Conservation (phyloP, 2,113 vertebrate genomes). For the Microcebus jonahi region DNA sequence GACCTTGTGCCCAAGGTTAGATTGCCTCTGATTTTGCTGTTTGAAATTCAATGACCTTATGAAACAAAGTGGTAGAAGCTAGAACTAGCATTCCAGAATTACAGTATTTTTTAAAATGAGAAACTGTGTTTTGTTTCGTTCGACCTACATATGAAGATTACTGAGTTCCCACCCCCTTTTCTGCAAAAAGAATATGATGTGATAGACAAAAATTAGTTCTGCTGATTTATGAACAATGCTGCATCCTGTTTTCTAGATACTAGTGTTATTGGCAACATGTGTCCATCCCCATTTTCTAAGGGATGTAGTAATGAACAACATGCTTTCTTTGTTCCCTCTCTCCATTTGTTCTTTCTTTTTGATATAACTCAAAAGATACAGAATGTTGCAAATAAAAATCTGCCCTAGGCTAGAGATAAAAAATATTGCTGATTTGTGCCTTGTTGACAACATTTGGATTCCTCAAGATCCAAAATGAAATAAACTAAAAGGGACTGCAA, state of each 20-base stretch:
- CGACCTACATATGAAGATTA: constrained; percentile 21
- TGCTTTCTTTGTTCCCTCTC: background rate
- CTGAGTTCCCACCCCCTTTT: constrained; percentile 25
- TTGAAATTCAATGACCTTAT: constrained; percentile 23
- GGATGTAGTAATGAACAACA: background rate
- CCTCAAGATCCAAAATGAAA: constrained; percentile 31
- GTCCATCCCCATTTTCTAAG: background rate
- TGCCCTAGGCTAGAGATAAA: background rate
- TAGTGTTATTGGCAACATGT: background rate
- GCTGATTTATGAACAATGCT: constrained; percentile 4
- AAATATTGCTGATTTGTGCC: background rate
- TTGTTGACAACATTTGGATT: constrained; percentile 46
- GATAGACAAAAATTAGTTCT: constrained; percentile 28
- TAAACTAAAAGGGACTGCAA: constrained; percentile 28
- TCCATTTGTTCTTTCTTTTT: background rate
- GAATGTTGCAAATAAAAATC: constrained; percentile 30
- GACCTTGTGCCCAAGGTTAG: constrained; percentile 15
- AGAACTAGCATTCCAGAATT: background rate
- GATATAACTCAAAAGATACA: constrained; percentile 26
- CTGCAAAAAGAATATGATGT: constrained; percentile 2
- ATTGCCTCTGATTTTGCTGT: constrained; percentile 22
- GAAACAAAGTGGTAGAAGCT: constrained; percentile 16
- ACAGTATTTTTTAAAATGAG: constrained; percentile 13
- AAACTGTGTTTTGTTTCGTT: constrained; percentile 44
- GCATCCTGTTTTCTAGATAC: constrained; percentile 32